These are phyloP conservation scores for Polydrusus tereticollis DNA, from an alignment of 2,888 invertebrate genomes.

Conservation along the genomic window DNA sequence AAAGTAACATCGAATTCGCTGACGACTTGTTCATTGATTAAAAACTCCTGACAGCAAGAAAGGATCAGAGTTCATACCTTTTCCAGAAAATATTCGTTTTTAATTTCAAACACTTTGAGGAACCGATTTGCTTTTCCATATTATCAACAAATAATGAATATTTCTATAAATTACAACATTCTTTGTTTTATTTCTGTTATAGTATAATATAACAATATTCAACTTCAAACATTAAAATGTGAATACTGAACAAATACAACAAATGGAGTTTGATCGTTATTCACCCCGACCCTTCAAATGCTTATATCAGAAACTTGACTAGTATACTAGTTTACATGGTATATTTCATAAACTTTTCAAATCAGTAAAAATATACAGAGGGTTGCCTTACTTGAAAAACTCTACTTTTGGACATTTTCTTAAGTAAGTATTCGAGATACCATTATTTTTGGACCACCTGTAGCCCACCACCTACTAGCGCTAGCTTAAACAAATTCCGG, in stretches of 20 bases:
- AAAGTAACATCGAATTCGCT: not conserved
- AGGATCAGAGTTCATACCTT: not conserved
- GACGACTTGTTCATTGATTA: not conserved
- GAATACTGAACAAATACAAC: not conserved
- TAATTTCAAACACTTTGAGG: no score
- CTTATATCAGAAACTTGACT: no score
- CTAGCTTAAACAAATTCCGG: no score
- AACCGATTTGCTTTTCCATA: not conserved
- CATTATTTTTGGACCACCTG: no score
- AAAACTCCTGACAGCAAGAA: not conserved
- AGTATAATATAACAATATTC: not conserved
- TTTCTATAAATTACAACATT: not conserved
- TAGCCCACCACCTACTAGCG: no score
- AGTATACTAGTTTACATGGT: no score
- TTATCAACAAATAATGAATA: not conserved
- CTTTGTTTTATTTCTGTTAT: not conserved
- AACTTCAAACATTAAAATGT: not conserved
- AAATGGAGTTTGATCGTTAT: not conserved
- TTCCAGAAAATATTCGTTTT: not conserved
- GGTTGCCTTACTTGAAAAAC: no score
- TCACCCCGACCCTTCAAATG: not conserved
- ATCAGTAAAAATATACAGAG: no score
- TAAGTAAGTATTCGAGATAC: no score
- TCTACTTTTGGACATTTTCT: no score
- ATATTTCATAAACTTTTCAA: no score